Evolutionary conservation across 2,113 vertebrate genomes (phyloP), one percentile per base, ranked within the genome.

Genomic region (Vulpes ferrilata): DNA sequence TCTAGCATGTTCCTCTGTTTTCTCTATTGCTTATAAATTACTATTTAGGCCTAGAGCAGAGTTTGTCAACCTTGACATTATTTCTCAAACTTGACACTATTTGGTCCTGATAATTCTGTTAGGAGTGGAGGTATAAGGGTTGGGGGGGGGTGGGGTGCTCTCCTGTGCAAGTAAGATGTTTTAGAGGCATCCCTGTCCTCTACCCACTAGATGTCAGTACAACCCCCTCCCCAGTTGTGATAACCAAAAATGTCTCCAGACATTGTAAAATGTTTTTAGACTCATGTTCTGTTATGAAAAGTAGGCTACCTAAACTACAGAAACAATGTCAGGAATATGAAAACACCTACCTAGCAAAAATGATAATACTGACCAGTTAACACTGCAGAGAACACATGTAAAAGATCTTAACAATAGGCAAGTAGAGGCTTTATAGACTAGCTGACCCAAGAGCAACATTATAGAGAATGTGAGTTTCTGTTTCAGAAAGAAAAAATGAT

Each of bases 351-450:
- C 98, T 99, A 93, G 99, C 99, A 99, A 99, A 99, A 98, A 97
- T 99, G 98, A 99, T 99, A 98, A 99, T 99, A 97, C 99, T 99
- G 97, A 99, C 99, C 99, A 99, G 99, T 99, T 99, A 94, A 99
- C 99, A 23, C 98, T 99, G 97, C 99, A 99, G 98, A 98, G 99
- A 97, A 99, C 99, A 95, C 98, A 99, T 22, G 99, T 99, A 59
- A 99, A 99, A 69, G 99, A 99, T 30, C 99, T 99, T 59, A 99
- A 99, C 95, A 99, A 97, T 96, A 99, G 99, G 98, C 99, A 99
- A 97, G 98, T 99, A 97, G 99, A 99, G 71, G 98, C 99, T 92
- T 98, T 99, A 43, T 99, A 99, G 97, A 99, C 99, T 0, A 98
- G 99, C 97, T 99, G 98, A 99, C 48, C 3, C n/a, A 22, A 96